Base-by-base conservation (phyloP, 92 coral and sea anemone species). In the Porites lobata region DNA sequence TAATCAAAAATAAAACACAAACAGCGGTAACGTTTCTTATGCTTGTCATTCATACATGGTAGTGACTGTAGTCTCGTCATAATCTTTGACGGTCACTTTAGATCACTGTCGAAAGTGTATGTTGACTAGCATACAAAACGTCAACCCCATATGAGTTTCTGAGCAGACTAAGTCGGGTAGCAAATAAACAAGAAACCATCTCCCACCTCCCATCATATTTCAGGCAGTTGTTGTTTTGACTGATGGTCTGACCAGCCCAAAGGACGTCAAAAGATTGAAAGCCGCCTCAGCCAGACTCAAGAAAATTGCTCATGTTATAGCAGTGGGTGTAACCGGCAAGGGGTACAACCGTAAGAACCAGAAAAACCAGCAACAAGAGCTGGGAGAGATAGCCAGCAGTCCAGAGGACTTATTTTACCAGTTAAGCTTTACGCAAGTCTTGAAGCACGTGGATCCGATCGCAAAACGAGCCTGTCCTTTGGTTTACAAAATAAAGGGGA, bases 391-490 rank as follows among this genome's bases (percentile, higher is more conserved):
- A 56, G 88, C 88, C 21, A 50, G 61, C 19, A 59, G 19, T 8
- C 22, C 20, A 1, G 2, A 62, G 74, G 88, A 74, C 22, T 9
- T 75, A 3, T 75, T 85, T 82, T 51, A 13, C 65, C 17, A 63
- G 61, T 7, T 6, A 10, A 19, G 50, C 24, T 85, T 85, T 68
- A 2, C 47, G 1, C 8, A 85, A 10, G 62, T 85, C 53, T 12
- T 0, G 54, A 26, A 76, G 6, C 50, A 47, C 29, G 74, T 85
- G 14, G 32, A 13, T 32, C 76, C 66, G 1, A 85, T 85, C n/a
- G 82, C 80, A 21, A 66, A 38, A n/a, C 81, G 65, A 1, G 80
- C 82, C 21, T 85, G 88, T 61, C 86, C 85, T 6, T 22, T 68
- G 54, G 11, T 18, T 29, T 63, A 51, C 76, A 80, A 56, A n/a